Base-by-base conservation (phyloP, 2,797 vertebrate genomes). In the Denticeps clupeoides region DNA sequence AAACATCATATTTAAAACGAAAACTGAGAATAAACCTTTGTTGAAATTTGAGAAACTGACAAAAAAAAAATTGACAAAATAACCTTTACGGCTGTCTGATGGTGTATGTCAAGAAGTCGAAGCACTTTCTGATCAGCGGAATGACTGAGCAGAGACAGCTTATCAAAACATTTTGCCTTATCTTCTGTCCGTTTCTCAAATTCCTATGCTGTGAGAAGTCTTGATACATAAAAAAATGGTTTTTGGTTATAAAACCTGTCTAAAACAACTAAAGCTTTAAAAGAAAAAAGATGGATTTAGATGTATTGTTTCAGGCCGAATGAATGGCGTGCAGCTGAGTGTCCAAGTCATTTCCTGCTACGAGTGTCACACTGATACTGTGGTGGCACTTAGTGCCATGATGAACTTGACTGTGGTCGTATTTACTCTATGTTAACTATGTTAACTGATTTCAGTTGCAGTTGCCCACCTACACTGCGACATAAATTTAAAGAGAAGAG, bases 101-200 rank as follows among this genome's bases (percentile, higher is more conserved):
- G 53, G 49, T 63, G 52, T 50, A 47, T 47, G 52, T 60, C 60
- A 63, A 60, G 43, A 31, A 47, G 29, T n/a, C n/a, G 28, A 67
- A 80, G 77, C 77, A 80, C 77, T 80, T 79, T 77, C 70, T 74
- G 69, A 77, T 64, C 73, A 74, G 72, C 75, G 72, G 64, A 68
- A 70, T 57, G 50, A 69, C 73, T 72, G 72, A 75, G 63, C 74
- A 79, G 78, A 74, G 71, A 75, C 70, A 59, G 74, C 68, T 77
- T 75, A 75, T 77, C 72, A 75, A 73, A 77, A 80, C 74, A 77
- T 75, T 75, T 78, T 81, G 81, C 81, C 81, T 83, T 83, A 80
- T 77, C 73, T 74, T 71, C 62, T 77, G 72, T 81, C 74, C 67
- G 69, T 67, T 73, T 74, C 72, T 76, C 72, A 68, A 69, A 66